Evolutionary conservation across 2,888 invertebrate genomes (phyloP), one percentile per base, ranked within the genome.

Genomic region (Dione juno): DNA sequence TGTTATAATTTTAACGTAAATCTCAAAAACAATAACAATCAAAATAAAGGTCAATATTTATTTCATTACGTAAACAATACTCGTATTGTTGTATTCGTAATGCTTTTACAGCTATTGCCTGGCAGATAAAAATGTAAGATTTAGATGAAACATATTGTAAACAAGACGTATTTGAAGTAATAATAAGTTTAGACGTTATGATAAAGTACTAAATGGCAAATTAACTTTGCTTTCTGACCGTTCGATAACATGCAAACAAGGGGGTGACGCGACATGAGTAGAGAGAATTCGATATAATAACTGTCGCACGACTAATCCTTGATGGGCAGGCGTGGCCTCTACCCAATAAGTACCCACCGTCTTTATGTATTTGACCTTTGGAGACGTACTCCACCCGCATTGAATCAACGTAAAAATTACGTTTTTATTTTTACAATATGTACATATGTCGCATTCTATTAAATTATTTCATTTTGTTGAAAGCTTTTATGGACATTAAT

Each of bases 211-310:
- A 71, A 61, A 21, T 59, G 50, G 16, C 28, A 50, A 69, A 61
- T 66, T 83, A 84, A 85, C 88, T 87, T 88, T 85, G 83, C 80
- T 83, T 87, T 86, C 79, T 80, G 82, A 86, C 87, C 81, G 79
- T 78, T 81, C 80, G 81, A 81, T 80, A 79, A 78, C 81, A 81
- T 79, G 79, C 75, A 76, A 73, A 73, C 69, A 73, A 28, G 67
- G 68, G 48, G 67, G 63, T 72, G 77, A 65, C 69, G 76, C 37
- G 57, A 37, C 13, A 11, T 35, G 75, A 73, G 73, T 65, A 67
- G 64, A 74, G 70, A 71, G 67, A 69, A 72, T 72, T 77, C 79
- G 75, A 74, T 77, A 81, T 81, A 86, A 85, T 86, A 87, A 84
- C 84, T 81, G 81, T 82, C 83, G 80, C 81, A 80, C 78, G 83